Evolutionary conservation across 2,113 vertebrate species (phyloP), one percentile per base, ranked within the genome.

Genomic region (Ammodytes dubius): DNA sequence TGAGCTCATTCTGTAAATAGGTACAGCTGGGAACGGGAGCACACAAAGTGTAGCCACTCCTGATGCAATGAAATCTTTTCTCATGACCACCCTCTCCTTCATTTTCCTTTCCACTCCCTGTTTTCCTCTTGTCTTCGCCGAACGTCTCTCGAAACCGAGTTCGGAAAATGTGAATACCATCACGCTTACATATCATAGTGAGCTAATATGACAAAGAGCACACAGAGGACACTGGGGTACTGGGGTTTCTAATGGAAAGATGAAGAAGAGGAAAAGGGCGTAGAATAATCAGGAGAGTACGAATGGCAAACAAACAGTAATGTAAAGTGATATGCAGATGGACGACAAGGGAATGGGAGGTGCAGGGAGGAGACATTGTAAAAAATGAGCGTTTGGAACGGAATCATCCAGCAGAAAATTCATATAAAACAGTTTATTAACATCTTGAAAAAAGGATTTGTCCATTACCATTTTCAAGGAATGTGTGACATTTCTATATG

Each of bases 401-500:
- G 13, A 67, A 61, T 27, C 27, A 10, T 49, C 17, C 49, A 75
- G 40, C 14, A 67, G 42, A 12, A n/a, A 56, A 77, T 61, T 81
- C 42, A 71, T 89, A 92, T 42, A 84, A 93, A 93, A 93, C 73
- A 14, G 81, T 93, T 89, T 93, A 93, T 86, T 91, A 81, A 81
- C 75, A 87, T 73, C 6, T 52, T 59, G 40, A 71, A 75, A 77
- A 84, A 37, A 6, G 7, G 49, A 42, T 54, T 72, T 52, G 60
- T 42, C 63, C 12, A 74, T 60, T 63, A 78, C 12, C 65, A 76
- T 64, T 54, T 59, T 69, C 82, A 84, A 74, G 78, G 77, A 89
- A 79, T 84, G 70, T 76, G 37, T 75, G n/a, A 79, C 43, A 58
- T 82, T 58, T 70, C 8, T 67, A 59, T 63, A 71, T 40, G 69